Evolutionary conservation across 2,888 invertebrate genomes (phyloP).

Genomic region (Leptinotarsa haldemani): DNA sequence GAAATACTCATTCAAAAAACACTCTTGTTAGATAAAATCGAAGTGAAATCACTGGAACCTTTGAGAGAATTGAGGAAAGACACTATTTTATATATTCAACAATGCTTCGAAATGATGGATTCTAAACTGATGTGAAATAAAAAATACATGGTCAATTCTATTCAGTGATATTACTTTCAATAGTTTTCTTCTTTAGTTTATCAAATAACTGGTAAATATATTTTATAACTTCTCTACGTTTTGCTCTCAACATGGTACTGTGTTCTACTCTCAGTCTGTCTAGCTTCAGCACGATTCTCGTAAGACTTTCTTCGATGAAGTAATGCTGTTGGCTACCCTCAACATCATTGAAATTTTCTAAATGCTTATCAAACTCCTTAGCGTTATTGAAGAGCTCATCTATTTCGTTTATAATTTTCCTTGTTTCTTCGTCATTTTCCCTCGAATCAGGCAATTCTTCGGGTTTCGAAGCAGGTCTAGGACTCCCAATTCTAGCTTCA

Average conservation of each 20-base stretch:
- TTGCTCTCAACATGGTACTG: conserved; percentile 3
- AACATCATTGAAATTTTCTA: conserved; percentile 8
- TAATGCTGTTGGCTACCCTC: conserved; percentile 28
- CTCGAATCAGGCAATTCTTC: not conserved
- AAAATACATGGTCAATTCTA: conserved; percentile 2
- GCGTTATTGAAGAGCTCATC: not conserved
- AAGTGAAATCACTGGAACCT: conserved; percentile 41
- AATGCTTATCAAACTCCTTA: not conserved
- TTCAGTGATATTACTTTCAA: not conserved
- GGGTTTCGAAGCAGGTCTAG: not conserved
- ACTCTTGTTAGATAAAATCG: conserved; percentile 46
- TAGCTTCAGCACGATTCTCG: conserved; percentile 21
- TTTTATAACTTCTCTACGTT: conserved; percentile 30
- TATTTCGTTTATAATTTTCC: not conserved
- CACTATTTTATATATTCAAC: conserved; percentile 46
- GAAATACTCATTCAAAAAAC: conserved; percentile 48
- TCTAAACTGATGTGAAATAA: conserved; percentile 20
- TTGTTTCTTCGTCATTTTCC: not conserved
- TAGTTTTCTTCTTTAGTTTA: conserved; percentile 20
- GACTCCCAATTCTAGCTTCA: not conserved
- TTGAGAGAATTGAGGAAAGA: conserved; percentile 45
- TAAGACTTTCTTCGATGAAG: conserved; percentile 36
- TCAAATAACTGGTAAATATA: conserved; percentile 32
- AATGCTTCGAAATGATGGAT: conserved; percentile 42
- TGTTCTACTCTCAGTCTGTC: conserved; percentile 24